Percentiles rank a stretch among this genome's conserved stretches.
These are phyloP conservation scores for Sebastes matsubarae DNA, from an alignment of 2,797 vertebrate genomes.

Conservation along the genomic window DNA sequence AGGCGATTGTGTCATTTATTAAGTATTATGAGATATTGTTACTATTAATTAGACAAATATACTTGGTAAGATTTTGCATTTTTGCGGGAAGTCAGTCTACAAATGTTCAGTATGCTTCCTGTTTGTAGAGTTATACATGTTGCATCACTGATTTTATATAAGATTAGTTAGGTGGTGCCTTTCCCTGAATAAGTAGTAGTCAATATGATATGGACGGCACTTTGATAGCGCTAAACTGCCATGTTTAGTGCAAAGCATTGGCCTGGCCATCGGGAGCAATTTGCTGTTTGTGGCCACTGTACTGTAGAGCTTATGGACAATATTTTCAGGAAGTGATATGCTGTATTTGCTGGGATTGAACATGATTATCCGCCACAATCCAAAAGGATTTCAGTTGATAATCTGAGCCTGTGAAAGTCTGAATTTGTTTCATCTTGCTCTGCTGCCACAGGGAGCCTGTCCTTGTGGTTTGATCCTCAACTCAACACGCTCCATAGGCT, in stretches of 20 bases:
- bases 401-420: conserved; percentile 1
- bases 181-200: too few relatives aligned
- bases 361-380: neutral
- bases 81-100: too few relatives aligned
- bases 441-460: neutral
- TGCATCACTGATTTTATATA: too few relatives aligned
- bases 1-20: too few relatives aligned
- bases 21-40: too few relatives aligned
- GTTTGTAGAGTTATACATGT: too few relatives aligned
- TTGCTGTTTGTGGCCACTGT: too few relatives aligned
- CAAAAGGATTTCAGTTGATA: neutral
- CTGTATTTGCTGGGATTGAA: neutral
- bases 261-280: too few relatives aligned
- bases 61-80: too few relatives aligned
- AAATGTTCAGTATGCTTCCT: too few relatives aligned
- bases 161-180: too few relatives aligned
- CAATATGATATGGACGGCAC: neutral
- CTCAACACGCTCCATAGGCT: neutral
- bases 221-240: neutral
- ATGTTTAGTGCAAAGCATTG: neutral
- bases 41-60: too few relatives aligned
- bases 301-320: neutral
- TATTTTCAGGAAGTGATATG: neutral
- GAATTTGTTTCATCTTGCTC: conserved; percentile 1
- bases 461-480: neutral